These are phyloP conservation scores for Planiliza haematocheilus DNA, from an alignment of 2,113 vertebrate genomes.

Conservation along the genomic window DNA sequence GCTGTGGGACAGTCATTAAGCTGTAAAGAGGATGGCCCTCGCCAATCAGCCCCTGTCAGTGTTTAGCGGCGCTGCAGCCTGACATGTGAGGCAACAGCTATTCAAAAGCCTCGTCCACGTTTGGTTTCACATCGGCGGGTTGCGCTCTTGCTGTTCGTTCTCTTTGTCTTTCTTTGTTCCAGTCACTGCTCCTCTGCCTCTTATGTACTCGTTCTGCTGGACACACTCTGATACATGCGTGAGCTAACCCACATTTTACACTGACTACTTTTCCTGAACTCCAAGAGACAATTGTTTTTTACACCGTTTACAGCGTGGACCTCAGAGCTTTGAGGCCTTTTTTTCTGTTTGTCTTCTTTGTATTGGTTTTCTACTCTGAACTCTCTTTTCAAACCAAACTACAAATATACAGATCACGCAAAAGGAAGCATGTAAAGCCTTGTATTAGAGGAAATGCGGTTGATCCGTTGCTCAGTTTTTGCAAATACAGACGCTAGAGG, in stretches of 20 bases:
- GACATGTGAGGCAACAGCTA: constrained; percentile 71
- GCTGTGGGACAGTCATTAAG: constrained; percentile 57
- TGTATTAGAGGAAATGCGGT: too few species aligned
- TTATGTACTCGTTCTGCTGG: constrained; percentile 30
- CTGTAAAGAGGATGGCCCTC: constrained; percentile 42
- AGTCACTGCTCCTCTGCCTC: constrained; percentile 22
- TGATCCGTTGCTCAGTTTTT: too few species aligned
- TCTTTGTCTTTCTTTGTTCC: constrained; percentile 46
- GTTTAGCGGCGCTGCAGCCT: constrained; percentile 38
- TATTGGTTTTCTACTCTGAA: too few species aligned
- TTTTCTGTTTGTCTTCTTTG: too few species aligned
- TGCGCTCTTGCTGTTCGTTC: constrained; percentile 37
- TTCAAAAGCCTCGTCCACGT: constrained; percentile 48
- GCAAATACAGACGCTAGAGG: too few species aligned
- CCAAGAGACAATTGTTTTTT: background rate
- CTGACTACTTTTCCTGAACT: background rate
- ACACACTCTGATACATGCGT: too few species aligned
- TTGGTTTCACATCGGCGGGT: constrained; percentile 52
- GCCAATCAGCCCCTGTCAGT: constrained; percentile 63
- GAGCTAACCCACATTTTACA: constrained; percentile 7
- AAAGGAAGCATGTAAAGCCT: too few species aligned
- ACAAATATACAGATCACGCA: too few species aligned
- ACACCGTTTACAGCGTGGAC: too few species aligned
- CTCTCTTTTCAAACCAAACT: too few species aligned
- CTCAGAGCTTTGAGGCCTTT: too few species aligned